Evolutionary conservation across 2,888 invertebrate genomes (phyloP).

Genomic region (Athripsodes cinereus): DNA sequence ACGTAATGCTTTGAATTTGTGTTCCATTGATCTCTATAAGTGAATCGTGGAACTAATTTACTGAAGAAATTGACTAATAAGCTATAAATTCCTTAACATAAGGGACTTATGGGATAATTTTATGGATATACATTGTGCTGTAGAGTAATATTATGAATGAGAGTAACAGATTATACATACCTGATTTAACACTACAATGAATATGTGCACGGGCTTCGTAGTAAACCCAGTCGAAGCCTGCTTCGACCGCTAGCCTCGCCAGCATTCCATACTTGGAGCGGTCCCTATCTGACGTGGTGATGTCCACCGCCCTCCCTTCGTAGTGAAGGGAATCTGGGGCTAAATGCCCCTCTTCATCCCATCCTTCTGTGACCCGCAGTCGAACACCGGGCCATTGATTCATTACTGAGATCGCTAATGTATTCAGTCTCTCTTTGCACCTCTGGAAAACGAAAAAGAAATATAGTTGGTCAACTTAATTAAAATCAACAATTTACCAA

Average conservation of each 20-base stretch:
- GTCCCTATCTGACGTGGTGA: constrained; percentile 91
- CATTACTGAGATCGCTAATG: constrained; percentile 92
- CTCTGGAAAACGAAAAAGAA: constrained; percentile 61
- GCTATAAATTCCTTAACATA: too few species aligned
- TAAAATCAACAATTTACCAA: too few species aligned
- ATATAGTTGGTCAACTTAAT: too few species aligned
- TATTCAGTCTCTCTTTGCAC: constrained; percentile 92
- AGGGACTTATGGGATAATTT: too few species aligned
- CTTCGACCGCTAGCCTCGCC: constrained; percentile 90
- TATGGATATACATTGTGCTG: too few species aligned
- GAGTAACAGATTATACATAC: constrained; percentile 56
- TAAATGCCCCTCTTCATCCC: constrained; percentile 84
- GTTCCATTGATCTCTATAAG: too few species aligned
- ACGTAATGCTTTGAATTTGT: too few species aligned
- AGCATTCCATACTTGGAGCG: constrained; percentile 93
- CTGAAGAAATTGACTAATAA: not conserved
- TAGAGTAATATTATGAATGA: too few species aligned
- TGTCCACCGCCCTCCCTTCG: constrained; percentile 94
- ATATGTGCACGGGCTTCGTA: constrained; percentile 93
- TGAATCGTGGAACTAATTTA: too few species aligned
- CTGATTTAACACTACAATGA: constrained; percentile 96
- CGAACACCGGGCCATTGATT: constrained; percentile 97
- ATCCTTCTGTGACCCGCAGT: constrained; percentile 89
- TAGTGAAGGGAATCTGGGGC: constrained; percentile 84
- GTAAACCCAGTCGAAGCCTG: constrained; percentile 98